phyloP scores from a whole-genome alignment of 2,113 vertebrate species.

The Heterotis niloticus region DNA sequence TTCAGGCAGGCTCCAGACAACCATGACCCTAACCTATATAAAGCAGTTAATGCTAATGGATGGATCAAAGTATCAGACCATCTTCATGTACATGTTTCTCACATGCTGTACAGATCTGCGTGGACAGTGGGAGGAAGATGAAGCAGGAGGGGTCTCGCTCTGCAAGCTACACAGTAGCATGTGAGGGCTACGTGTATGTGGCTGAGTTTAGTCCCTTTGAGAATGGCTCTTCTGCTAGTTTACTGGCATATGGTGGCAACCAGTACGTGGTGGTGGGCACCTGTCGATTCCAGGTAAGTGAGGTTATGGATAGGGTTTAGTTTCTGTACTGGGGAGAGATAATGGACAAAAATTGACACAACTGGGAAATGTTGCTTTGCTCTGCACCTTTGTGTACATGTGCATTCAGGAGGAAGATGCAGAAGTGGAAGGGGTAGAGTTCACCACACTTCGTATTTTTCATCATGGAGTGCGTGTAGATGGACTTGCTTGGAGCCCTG shows the following conservation, averaged over 20 bases:
- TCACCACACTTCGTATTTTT: conserved; percentile 77
- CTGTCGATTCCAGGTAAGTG: conserved; percentile 82
- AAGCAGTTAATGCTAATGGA: too few species aligned
- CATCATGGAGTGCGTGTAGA: conserved; percentile 81
- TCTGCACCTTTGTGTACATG: conserved; percentile 10
- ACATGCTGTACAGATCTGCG: neutral
- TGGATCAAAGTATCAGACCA: too few species aligned
- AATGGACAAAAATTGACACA: too few species aligned
- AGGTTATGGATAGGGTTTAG: neutral
- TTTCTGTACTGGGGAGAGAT: neutral
- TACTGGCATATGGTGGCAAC: conserved; percentile 88
- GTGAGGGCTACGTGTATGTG: conserved; percentile 87
- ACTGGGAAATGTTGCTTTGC: neutral
- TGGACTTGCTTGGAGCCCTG: conserved; percentile 90
- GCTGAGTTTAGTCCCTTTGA: conserved; percentile 92
- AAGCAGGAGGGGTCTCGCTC: conserved; percentile 75
- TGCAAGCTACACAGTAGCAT: conserved; percentile 79
- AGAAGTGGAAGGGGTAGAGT: conserved; percentile 81
- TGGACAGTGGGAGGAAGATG: conserved; percentile 55
- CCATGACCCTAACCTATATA: too few species aligned
- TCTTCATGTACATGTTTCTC: neutral
- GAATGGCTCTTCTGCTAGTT: conserved; percentile 70
- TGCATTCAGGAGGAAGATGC: conserved; percentile 81
- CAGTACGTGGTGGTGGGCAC: conserved; percentile 82
- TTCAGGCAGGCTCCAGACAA: too few species aligned